Evolutionary conservation across 2,888 invertebrate species (phyloP).

Genomic region (Myopa tessellatipennis): DNA sequence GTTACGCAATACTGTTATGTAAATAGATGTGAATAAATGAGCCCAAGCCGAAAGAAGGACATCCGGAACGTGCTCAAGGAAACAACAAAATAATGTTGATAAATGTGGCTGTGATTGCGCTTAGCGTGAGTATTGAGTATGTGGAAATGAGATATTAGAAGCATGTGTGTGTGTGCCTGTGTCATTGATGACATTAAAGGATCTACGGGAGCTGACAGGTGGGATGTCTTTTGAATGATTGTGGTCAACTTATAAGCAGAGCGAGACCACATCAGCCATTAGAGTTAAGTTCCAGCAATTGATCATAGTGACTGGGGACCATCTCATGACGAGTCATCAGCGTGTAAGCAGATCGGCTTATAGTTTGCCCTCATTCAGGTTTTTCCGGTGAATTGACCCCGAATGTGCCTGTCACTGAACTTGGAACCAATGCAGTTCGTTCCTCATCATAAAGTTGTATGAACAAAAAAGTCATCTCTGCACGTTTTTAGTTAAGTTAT

Average conservation of each 20-base stretch:
- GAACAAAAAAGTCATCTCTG: too few species aligned
- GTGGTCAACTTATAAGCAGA: not conserved
- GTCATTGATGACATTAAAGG: not conserved
- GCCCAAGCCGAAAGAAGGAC: constrained; percentile 26
- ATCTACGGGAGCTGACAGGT: not conserved
- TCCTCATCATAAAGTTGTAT: too few species aligned
- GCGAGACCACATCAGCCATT: constrained; percentile 17
- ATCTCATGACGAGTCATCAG: too few species aligned
- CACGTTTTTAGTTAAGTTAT: too few species aligned
- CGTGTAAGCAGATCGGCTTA: too few species aligned
- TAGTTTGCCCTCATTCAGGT: too few species aligned
- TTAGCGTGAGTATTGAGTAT: not conserved
- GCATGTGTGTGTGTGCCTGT: not conserved
- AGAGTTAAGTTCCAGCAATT: constrained; percentile 21
- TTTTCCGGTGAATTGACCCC: too few species aligned
- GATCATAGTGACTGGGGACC: not conserved
- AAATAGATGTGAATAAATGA: constrained; percentile 41
- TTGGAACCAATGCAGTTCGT: too few species aligned
- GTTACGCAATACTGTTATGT: constrained; percentile 48
- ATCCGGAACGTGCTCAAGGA: constrained; percentile 37
- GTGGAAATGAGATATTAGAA: not conserved
- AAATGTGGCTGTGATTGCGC: constrained; percentile 24
- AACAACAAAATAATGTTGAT: constrained; percentile 41
- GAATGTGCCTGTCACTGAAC: too few species aligned
- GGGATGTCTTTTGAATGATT: not conserved